A percentile compares a stretch with the other conserved stretches of the same genome.
These are phyloP conservation scores for Paedocypris sp. DNA, from an alignment of 2,113 vertebrate genomes.

Conservation along the genomic window DNA sequence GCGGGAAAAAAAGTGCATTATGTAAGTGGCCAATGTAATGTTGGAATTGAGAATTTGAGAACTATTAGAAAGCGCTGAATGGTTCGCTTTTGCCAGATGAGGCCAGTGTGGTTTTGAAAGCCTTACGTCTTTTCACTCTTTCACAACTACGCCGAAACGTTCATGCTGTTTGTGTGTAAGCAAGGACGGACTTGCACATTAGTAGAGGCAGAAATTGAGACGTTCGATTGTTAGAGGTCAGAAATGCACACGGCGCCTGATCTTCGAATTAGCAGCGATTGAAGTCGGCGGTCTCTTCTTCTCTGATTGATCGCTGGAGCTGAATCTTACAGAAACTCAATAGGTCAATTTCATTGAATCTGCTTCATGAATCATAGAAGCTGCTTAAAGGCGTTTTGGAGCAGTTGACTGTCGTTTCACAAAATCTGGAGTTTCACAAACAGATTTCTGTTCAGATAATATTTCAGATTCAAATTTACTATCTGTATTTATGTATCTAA, in stretches of 20 bases:
- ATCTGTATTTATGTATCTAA: too few relatives aligned
- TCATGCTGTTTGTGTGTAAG: not conserved
- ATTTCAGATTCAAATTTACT: too few relatives aligned
- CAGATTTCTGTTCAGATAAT: too few relatives aligned
- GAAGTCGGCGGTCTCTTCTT: not conserved
- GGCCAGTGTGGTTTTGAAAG: too few relatives aligned
- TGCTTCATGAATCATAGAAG: not conserved
- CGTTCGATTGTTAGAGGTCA: not conserved
- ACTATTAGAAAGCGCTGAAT: not conserved
- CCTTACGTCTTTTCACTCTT: too few relatives aligned
- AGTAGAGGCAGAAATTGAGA: too few relatives aligned
- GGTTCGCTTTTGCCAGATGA: too few relatives aligned
- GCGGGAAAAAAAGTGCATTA: not conserved
- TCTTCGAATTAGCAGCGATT: not conserved
- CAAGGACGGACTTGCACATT: not conserved
- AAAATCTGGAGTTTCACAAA: too few relatives aligned
- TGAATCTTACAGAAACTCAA: not conserved
- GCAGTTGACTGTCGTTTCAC: not conserved
- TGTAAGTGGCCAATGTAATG: not conserved
- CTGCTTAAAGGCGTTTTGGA: not conserved
- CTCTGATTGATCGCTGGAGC: not conserved
- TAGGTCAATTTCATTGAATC: constrained; percentile 3
- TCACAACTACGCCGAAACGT: not conserved
- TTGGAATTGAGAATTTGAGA: too few relatives aligned
- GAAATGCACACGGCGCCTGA: not conserved